phyloP scores from a whole-genome alignment of 2,797 vertebrate genomes.

The Sebastes cheni region DNA sequence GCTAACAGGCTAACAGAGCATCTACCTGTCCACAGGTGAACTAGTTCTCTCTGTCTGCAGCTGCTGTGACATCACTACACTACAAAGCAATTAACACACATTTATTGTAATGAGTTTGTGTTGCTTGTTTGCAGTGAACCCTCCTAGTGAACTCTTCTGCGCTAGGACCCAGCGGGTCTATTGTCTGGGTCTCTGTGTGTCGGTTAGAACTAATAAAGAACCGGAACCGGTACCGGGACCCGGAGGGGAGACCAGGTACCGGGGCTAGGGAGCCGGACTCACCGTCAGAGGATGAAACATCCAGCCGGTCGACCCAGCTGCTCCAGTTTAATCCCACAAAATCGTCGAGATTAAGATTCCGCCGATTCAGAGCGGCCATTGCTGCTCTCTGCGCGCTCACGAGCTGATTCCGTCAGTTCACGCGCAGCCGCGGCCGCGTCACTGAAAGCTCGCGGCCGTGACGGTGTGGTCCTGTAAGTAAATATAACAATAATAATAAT shows the following conservation, averaged over 20 bases:
- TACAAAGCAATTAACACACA: fast-evolving
- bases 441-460: conserved; percentile 70
- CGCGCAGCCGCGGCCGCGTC: conserved; percentile 53
- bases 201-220: no score
- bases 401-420: conserved; percentile 81
- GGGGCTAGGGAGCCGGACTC: conserved; percentile 65
- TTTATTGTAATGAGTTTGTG: conserved; percentile 15
- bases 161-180: conserved; percentile 90
- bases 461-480: not conserved
- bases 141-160: conserved; percentile 67
- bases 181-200: conserved; percentile 78
- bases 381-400: conserved; percentile 86
- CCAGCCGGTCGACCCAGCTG: conserved; percentile 85
- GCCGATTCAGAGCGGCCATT: conserved; percentile 91
- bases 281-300: conserved; percentile 83
- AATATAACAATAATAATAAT: no score
- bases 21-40: not conserved
- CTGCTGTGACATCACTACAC: not conserved
- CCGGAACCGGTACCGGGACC: no score
- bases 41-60: not conserved
- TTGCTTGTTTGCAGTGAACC: conserved; percentile 2
- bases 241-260: not conserved
- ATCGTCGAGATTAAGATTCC: conserved; percentile 88
- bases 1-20: not conserved
- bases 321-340: conserved; percentile 92